Evolutionary conservation across 2,113 vertebrate species (phyloP).

Genomic region (Struthidea cinerea): DNA sequence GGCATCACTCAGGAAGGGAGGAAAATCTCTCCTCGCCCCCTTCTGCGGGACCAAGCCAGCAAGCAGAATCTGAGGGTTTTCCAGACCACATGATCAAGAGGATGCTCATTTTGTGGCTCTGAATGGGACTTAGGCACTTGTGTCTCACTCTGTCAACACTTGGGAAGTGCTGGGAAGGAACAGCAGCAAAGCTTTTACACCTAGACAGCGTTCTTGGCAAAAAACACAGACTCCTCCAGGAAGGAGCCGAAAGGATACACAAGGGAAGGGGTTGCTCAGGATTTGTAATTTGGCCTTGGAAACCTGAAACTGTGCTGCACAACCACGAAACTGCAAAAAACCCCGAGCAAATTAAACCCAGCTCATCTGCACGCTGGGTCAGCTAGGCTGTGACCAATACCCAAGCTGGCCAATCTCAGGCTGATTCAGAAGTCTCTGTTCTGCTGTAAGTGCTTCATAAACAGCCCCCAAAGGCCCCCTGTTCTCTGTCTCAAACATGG

Average conservation of each 20-base stretch:
- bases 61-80: neutral
- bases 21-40: neutral
- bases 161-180: neutral
- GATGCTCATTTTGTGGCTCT: slow-evolving; percentile 17
- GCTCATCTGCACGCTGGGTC: neutral
- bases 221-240: neutral
- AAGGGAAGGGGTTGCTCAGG: neutral
- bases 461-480: neutral
- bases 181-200: slow-evolving; percentile 25
- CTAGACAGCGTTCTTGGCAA: slow-evolving; percentile 7
- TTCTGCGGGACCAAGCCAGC: neutral
- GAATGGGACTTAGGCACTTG: neutral
- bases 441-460: neutral
- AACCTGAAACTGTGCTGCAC: neutral
- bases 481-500: neutral
- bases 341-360: neutral
- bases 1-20: neutral
- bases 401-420: neutral
- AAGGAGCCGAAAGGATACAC: neutral
- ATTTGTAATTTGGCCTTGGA: neutral
- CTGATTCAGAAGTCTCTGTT: neutral
- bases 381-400: slow-evolving; percentile 2
- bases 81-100: neutral
- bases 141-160: slow-evolving; percentile 10
- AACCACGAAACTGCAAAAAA: neutral